A percentile compares a stretch with the other conserved stretches of the same genome.
Evolutionary conservation across 2,113 vertebrate genomes (phyloP).

Genomic region (Silurus glanis): DNA sequence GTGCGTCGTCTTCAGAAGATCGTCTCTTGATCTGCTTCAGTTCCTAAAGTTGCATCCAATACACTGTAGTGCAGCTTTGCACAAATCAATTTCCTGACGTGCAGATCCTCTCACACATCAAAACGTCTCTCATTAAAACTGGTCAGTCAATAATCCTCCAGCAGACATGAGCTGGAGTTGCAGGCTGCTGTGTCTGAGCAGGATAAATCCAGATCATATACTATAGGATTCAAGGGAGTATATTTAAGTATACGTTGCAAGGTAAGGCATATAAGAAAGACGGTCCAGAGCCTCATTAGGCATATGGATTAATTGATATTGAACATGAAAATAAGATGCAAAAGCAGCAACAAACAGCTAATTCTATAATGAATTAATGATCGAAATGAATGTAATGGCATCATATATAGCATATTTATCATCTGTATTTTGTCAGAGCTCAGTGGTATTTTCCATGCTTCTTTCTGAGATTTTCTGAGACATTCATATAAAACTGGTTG

Average conservation of each 20-base stretch:
- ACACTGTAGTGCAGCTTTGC: background rate
- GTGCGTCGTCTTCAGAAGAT: background rate
- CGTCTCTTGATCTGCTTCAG: background rate
- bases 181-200: constrained; percentile 19
- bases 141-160: constrained; percentile 8
- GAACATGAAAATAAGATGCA: background rate
- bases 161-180: constrained; percentile 11
- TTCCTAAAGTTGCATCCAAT: background rate
- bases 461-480: background rate
- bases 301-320: background rate
- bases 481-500: background rate
- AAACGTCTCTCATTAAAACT: background rate
- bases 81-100: constrained; percentile 1
- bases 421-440: background rate
- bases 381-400: background rate
- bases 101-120: background rate
- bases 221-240: background rate
- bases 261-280: background rate
- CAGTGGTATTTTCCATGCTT: background rate
- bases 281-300: background rate
- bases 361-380: background rate
- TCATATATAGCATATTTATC: background rate
- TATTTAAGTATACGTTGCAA: background rate
- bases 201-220: background rate
- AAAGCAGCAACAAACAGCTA: background rate